Conservation (phyloP, 2,888 invertebrate genomes). For the Macrosiphum euphorbiae region DNA sequence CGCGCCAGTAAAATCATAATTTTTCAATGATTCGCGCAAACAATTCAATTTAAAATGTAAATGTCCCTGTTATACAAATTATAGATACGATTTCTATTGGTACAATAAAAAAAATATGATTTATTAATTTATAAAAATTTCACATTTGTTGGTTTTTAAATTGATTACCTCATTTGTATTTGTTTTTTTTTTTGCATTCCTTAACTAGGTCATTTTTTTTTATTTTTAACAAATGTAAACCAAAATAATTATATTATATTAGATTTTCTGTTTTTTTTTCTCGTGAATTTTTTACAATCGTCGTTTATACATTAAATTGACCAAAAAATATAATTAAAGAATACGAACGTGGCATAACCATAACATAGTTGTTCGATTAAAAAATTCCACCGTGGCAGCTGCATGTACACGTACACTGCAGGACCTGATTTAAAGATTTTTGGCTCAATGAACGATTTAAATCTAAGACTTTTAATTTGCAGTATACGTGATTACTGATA, state of each 20-base stretch:
- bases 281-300: not conserved
- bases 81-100: not conserved
- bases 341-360: not conserved
- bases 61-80: not conserved
- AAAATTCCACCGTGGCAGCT: not conserved
- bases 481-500: not conserved
- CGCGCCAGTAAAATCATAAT: not conserved
- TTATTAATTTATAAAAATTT: not conserved
- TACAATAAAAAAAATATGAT: not conserved
- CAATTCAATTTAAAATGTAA: not conserved
- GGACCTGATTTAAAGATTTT: not conserved
- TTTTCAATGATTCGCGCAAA: not conserved
- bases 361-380: not conserved
- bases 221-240: slow-evolving; percentile 11
- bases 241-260: not conserved
- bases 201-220: slow-evolving; percentile 37
- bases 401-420: not conserved
- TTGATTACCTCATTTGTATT: slow-evolving; percentile 24
- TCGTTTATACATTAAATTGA: slow-evolving; percentile 9
- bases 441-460: not conserved
- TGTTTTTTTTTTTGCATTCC: not conserved
- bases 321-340: not conserved
- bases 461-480: not conserved
- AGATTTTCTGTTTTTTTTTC: not conserved
- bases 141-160: slow-evolving; percentile 6